A percentile compares a stretch with the other conserved stretches of the same genome.
These are phyloP conservation scores for Falco berigora DNA, from an alignment of 2,797 vertebrate species.

Conservation along the genomic window DNA sequence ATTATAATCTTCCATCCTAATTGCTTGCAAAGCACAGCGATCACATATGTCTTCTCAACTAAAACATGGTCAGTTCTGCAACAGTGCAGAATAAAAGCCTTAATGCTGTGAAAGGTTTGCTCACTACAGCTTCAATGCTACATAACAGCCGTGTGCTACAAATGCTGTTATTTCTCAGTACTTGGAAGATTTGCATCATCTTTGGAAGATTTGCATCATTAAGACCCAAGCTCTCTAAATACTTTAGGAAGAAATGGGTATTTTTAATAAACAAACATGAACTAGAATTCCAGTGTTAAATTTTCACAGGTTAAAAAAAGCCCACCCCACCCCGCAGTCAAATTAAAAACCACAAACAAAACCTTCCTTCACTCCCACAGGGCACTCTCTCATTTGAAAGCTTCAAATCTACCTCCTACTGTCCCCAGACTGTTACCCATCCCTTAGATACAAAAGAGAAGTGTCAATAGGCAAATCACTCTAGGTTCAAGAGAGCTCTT, in stretches of 20 bases:
- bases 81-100: background rate
- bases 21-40: background rate
- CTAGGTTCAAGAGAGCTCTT: background rate
- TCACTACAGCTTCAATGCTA: background rate
- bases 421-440: background rate
- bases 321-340: no score
- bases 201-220: background rate
- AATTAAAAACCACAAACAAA: background rate
- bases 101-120: background rate
- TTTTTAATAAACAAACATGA: background rate
- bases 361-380: background rate
- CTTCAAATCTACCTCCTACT: background rate
- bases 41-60: background rate
- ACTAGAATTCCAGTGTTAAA: background rate
- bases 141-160: rapidly evolving
- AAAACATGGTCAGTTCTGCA: background rate
- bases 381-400: background rate
- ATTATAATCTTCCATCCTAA: background rate
- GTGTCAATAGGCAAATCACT: background rate
- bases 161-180: rapidly evolving
- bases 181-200: background rate
- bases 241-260: background rate
- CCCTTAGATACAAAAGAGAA: background rate
- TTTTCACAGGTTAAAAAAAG: background rate
- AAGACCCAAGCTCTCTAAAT: background rate